phyloP scores from a whole-genome alignment of 1,140 invertebrate genomes.

The Hesperophylax magnus region DNA sequence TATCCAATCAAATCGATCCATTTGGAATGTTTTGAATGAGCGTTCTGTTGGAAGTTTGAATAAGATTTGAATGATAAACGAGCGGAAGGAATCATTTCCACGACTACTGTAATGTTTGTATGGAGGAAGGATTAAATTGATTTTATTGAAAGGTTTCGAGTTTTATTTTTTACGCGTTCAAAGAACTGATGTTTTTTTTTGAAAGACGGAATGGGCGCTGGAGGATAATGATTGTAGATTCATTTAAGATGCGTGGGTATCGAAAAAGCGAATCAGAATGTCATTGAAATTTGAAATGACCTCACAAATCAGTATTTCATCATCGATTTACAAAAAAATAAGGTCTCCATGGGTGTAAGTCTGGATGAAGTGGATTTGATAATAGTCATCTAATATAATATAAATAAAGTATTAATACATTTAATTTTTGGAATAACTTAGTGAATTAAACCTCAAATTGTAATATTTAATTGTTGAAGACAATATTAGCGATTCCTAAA shows the following conservation, averaged over 20 bases:
- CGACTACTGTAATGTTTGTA: slow-evolving; percentile 6
- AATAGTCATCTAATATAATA: too few relatives aligned
- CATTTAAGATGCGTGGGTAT: neutral
- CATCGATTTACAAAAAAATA: too few relatives aligned
- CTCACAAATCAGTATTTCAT: too few relatives aligned
- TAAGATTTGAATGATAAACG: slow-evolving; percentile 43
- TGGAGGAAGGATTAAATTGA: slow-evolving; percentile 13
- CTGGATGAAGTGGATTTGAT: too few relatives aligned
- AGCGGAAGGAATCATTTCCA: slow-evolving; percentile 25
- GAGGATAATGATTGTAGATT: neutral
- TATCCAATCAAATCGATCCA: slow-evolving; percentile 51
- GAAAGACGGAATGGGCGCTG: neutral
- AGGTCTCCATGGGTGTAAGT: too few relatives aligned
- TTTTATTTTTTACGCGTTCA: neutral
- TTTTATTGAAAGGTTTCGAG: neutral
- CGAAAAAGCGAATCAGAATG: neutral
- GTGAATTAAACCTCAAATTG: too few relatives aligned
- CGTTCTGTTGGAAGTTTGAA: slow-evolving; percentile 29
- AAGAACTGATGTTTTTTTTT: slow-evolving; percentile 3
- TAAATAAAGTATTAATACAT: too few relatives aligned
- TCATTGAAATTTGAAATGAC: too few relatives aligned
- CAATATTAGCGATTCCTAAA: too few relatives aligned
- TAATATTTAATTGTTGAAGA: too few relatives aligned
- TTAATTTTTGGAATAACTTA: too few relatives aligned
- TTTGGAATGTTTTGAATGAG: slow-evolving; percentile 47